These are phyloP conservation scores for Pristionchus maxplancki DNA, from an alignment of 2,888 invertebrate species.

Conservation along the genomic window DNA sequence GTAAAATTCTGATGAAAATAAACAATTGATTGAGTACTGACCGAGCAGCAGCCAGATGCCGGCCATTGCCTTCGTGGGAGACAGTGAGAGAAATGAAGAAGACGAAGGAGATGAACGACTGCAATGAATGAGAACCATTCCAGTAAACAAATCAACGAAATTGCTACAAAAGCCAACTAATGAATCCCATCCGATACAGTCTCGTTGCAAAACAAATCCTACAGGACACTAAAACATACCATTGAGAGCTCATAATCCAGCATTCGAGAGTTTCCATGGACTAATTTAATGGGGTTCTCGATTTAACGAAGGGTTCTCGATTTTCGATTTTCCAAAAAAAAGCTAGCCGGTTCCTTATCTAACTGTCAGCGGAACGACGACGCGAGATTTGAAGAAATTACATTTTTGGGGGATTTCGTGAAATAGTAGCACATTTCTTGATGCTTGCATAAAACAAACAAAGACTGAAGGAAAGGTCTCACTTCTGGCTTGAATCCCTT, in stretches of 20 bases:
- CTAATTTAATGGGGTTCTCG: no score
- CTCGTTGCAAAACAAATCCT: no score
- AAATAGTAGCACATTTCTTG: no score
- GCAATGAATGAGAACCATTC: not conserved
- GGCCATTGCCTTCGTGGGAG: conserved; percentile 39
- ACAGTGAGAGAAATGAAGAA: conserved; percentile 11
- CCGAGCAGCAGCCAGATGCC: conserved; percentile 48
- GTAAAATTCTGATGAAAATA: not conserved
- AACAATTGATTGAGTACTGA: not conserved
- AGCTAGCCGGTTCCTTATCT: not conserved
- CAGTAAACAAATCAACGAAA: not conserved
- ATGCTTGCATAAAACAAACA: not conserved
- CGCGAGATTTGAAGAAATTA: no score
- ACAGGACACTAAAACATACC: not conserved
- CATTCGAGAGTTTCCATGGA: not conserved
- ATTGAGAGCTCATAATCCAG: not conserved
- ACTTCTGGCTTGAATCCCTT: not conserved
- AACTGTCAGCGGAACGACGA: no score
- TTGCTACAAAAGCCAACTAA: not conserved
- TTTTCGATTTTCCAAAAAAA: conserved; percentile 11
- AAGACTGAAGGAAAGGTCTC: not conserved
- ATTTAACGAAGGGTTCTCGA: not conserved
- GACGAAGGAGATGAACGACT: conserved; percentile 13
- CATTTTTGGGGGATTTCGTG: no score
- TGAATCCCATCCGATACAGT: not conserved